Evolutionary conservation across 2,113 vertebrate genomes (phyloP).

Genomic region (Tinamus guttatus): DNA sequence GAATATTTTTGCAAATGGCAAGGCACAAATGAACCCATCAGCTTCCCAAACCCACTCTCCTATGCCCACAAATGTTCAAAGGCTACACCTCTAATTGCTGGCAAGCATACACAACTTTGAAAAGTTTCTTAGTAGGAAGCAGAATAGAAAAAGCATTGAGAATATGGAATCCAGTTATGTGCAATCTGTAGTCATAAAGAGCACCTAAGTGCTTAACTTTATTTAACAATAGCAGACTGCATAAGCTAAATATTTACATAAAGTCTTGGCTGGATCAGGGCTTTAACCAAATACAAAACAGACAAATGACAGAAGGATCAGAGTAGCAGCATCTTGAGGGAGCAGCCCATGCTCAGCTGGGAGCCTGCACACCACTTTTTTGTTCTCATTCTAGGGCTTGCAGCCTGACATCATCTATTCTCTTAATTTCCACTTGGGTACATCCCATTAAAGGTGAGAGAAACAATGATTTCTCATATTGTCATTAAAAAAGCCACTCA

Average conservation of each 20-base stretch:
- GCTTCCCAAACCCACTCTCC: constrained; percentile 6
- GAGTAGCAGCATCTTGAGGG: background rate
- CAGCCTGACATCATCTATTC: background rate
- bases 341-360: background rate
- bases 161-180: background rate
- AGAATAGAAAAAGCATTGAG: background rate
- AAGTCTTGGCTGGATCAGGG: constrained; percentile 31
- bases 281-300: constrained; percentile 33
- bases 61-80: background rate
- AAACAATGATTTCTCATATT: background rate
- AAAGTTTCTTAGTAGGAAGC: background rate
- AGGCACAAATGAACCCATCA: constrained; percentile 1
- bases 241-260: constrained; percentile 48
- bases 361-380: background rate
- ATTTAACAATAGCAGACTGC: constrained; percentile 45
- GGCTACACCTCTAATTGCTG: background rate
- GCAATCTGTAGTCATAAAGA: constrained; percentile 7
- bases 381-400: constrained; percentile 1
- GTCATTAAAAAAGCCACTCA: background rate
- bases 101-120: background rate
- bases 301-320: background rate
- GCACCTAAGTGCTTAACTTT: constrained; percentile 40
- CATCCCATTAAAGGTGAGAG: constrained; percentile 25
- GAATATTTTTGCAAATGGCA: background rate
- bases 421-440: background rate